phyloP scores from a whole-genome alignment of 2,888 invertebrate genomes.

The Anticlea derivata region DNA sequence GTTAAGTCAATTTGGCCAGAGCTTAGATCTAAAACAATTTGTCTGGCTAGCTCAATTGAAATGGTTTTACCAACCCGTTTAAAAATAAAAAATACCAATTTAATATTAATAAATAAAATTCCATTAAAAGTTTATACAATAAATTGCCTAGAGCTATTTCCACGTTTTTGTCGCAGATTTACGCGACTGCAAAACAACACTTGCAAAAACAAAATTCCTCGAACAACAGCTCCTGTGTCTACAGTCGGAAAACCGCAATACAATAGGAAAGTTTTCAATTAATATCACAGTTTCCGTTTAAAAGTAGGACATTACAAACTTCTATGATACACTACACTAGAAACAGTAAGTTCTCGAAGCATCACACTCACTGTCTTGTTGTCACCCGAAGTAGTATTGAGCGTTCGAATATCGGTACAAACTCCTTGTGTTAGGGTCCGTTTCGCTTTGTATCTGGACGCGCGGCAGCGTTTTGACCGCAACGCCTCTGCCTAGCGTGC shows the following conservation, averaged over 20 bases:
- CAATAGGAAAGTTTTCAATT: constrained; percentile 77
- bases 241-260: constrained; percentile 63
- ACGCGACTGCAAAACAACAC: constrained; percentile 1
- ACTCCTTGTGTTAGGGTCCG: constrained; percentile 84
- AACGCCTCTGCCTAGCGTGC: constrained; percentile 73
- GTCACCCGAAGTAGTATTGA: constrained; percentile 92
- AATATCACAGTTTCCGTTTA: constrained; percentile 82
- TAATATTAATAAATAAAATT: background rate
- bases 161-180: constrained; percentile 5
- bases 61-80: background rate
- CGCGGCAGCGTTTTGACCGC: constrained; percentile 75
- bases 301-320: constrained; percentile 78
- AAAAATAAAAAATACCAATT: background rate
- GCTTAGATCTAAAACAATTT: background rate
- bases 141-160: constrained; percentile 3
- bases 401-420: constrained; percentile 86
- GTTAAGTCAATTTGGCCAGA: background rate
- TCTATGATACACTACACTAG: constrained; percentile 70
- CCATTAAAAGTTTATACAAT: constrained; percentile 14
- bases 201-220: constrained; percentile 15
- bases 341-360: constrained; percentile 84
- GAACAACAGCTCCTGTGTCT: constrained; percentile 51
- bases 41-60: background rate
- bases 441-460: constrained; percentile 77
- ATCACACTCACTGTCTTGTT: constrained; percentile 82